These are phyloP conservation scores for Toxotes jaculatrix DNA, from an alignment of 2,113 vertebrate genomes.

Conservation along the genomic window DNA sequence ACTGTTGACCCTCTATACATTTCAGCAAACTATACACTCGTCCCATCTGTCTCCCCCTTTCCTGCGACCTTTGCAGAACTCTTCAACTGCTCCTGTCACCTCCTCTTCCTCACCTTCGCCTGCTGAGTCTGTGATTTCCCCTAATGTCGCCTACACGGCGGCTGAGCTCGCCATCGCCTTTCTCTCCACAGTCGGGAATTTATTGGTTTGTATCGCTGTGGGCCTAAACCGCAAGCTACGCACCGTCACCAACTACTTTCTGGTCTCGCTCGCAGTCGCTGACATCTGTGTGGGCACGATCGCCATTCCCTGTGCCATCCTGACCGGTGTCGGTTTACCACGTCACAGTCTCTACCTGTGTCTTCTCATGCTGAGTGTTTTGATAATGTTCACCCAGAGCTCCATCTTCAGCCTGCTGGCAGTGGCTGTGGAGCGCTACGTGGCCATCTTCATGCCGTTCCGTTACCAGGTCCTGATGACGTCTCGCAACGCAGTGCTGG, in stretches of 20 bases:
- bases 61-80: background rate
- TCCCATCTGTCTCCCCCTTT: background rate
- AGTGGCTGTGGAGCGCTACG: constrained; percentile 84
- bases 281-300: constrained; percentile 84
- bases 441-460: constrained; percentile 86
- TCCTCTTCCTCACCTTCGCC: background rate
- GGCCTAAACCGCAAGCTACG: constrained; percentile 80
- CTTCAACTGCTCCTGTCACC: background rate
- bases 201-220: constrained; percentile 82
- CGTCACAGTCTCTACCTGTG: constrained; percentile 81
- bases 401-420: constrained; percentile 87
- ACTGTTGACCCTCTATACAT: background rate
- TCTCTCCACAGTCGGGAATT: constrained; percentile 80
- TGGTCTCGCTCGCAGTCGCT: constrained; percentile 84
- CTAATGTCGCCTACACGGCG: constrained; percentile 78
- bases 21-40: constrained; percentile 18
- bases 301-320: constrained; percentile 86
- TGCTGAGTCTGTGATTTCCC: constrained; percentile 39
- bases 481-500: constrained; percentile 74
- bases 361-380: constrained; percentile 84
- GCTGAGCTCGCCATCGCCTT: constrained; percentile 83
- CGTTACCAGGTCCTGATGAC: constrained; percentile 83
- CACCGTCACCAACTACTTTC: constrained; percentile 86
- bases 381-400: constrained; percentile 86
- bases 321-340: constrained; percentile 82